Conservation (phyloP, 1,140 invertebrate genomes). For the Brachionus sp. region DNA sequence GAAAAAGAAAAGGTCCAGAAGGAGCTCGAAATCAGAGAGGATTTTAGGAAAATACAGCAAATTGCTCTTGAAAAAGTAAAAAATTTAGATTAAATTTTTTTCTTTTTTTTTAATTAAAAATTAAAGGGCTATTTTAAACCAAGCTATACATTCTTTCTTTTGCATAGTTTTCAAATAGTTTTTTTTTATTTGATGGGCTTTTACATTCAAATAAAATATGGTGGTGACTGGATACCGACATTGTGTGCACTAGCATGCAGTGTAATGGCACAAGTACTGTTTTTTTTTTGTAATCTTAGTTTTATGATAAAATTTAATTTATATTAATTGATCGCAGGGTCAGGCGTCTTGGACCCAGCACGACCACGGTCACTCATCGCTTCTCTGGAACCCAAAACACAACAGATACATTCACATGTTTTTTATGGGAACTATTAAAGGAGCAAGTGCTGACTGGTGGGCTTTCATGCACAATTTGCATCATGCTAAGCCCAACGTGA, state of each 20-base stretch:
- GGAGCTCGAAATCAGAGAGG: conserved; percentile 19
- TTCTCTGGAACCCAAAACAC: conserved; percentile 52
- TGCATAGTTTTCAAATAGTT: conserved; percentile 52
- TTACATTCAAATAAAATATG: conserved; percentile 53
- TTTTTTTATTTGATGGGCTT: conserved; percentile 53
- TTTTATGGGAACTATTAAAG: conserved; percentile 57
- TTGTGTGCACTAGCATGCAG: conserved; percentile 53
- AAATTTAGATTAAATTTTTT: neutral
- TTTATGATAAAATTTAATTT: neutral
- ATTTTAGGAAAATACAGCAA: conserved; percentile 35
- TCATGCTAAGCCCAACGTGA: conserved; percentile 60
- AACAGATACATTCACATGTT: conserved; percentile 56
- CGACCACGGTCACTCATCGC: conserved; percentile 59
- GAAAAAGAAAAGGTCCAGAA: conserved; percentile 4
- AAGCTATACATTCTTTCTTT: conserved; percentile 52
- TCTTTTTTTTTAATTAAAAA: neutral
- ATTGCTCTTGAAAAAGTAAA: conserved; percentile 14
- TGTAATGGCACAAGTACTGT: conserved; percentile 48
- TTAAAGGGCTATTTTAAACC: conserved; percentile 50
- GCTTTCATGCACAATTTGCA: conserved; percentile 60
- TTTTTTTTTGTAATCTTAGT: neutral
- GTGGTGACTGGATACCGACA: conserved; percentile 48
- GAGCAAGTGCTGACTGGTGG: conserved; percentile 58
- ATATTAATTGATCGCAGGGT: conserved; percentile 49
- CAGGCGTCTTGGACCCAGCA: conserved; percentile 60